Percentiles rank a stretch among this genome's conserved stretches.
Conservation (phyloP, 2,113 vertebrate species). For the Psephotus haematonotus region DNA sequence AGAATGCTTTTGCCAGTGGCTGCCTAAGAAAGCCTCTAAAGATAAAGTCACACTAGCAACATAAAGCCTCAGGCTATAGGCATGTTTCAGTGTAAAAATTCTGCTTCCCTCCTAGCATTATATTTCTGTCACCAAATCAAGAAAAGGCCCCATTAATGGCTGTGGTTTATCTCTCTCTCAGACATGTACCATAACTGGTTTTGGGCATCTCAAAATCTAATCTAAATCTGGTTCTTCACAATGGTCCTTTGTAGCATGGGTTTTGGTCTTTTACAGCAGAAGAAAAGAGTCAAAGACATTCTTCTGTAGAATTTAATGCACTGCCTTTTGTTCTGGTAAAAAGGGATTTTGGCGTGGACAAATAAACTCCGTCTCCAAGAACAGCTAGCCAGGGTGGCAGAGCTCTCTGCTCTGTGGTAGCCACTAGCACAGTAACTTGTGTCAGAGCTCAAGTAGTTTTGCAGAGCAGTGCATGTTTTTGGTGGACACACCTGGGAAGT, state of each 20-base stretch:
- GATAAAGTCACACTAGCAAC: neutral
- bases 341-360: neutral
- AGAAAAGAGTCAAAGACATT: neutral
- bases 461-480: neutral
- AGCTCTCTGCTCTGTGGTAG: neutral
- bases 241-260: neutral
- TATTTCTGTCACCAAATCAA: neutral
- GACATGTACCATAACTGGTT: neutral
- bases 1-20: neutral
- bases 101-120: neutral
- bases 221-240: neutral
- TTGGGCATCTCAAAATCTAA: neutral
- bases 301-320: neutral
- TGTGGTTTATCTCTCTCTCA: neutral
- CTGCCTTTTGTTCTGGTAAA: neutral
- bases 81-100: neutral
- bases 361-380: neutral
- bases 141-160: neutral
- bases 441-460: neutral
- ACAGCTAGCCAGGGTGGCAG: neutral
- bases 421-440: fast-evolving
- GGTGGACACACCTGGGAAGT: neutral
- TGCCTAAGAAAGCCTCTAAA: neutral
- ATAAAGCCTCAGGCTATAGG: neutral
- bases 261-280: neutral